Conservation (phyloP, 2,888 invertebrate species). For the Troilus luridus region DNA sequence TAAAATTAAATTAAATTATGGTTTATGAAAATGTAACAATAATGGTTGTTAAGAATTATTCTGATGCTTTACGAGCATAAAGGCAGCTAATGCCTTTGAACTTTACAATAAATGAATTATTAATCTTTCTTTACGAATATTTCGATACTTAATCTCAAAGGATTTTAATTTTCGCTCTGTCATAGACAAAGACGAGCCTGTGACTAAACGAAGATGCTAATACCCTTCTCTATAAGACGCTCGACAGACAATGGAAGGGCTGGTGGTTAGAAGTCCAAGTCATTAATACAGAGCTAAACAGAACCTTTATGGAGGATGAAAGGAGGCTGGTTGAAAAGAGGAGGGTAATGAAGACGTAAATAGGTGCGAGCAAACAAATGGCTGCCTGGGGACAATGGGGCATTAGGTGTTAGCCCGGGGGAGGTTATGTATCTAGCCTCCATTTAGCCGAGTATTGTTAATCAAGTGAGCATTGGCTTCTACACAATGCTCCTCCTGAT, state of each 20-base stretch:
- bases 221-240: neutral
- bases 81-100: neutral
- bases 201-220: slow-evolving; percentile 33
- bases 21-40: neutral
- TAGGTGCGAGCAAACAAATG: slow-evolving; percentile 55
- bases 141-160: neutral
- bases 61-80: neutral
- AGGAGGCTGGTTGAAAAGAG: slow-evolving; percentile 29
- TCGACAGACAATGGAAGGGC: slow-evolving; percentile 13
- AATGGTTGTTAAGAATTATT: neutral
- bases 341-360: slow-evolving; percentile 52
- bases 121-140: neutral
- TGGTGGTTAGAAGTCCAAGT: slow-evolving; percentile 21
- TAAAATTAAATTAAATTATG: neutral
- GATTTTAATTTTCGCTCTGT: neutral
- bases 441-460: slow-evolving; percentile 63
- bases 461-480: slow-evolving; percentile 62
- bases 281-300: slow-evolving; percentile 51
- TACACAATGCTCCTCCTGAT: slow-evolving; percentile 63
- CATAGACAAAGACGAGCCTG: neutral
- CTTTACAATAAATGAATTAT: neutral
- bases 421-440: slow-evolving; percentile 53
- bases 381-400: slow-evolving; percentile 39
- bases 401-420: slow-evolving; percentile 33
- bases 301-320: slow-evolving; percentile 14